Base-by-base conservation (phyloP, 2,113 vertebrate species). In the Prunella himalayana region DNA sequence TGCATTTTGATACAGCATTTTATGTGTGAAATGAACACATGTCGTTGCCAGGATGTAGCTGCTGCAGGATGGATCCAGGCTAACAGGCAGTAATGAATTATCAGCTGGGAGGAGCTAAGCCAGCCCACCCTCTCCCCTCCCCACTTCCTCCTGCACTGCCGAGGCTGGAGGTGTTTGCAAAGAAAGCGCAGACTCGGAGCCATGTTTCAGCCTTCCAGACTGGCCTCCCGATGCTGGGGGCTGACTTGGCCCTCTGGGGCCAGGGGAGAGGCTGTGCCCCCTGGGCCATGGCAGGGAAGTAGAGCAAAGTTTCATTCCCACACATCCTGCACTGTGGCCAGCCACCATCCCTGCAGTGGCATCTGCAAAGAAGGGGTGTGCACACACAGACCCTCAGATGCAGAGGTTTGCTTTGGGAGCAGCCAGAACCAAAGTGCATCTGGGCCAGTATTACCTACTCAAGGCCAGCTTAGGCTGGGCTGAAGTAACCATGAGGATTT, bases 1-100 rank as follows among this genome's bases (percentile, higher is more conserved):
- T 90, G 68, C 56, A 59, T 93, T 95, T 95, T 69, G 59, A 73
- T 81, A 86, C 57, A 95, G 82, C 51, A 35, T 90, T 92, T 92
- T 95, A 83, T 83, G 88, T 68, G 85, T 93, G 93, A 96, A 95
- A 95, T 83, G 73, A 96, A 78, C 51, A 56, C 81, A 44, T 20
- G 82, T 80, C 4, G 0, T 64, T 92, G 68, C 88, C 64, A 83
- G 92, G 72, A 95, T 93, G 85, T 83, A 93, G 88, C 76, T 83
- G 71, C 79, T 86, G 88, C 88, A 0, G 60, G 64, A 73, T 81
- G 77, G 60, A 93, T 78, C 47, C 15, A 2, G 72, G 90, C 87
- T 87, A 79, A 59, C 89, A 85, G 89, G 68, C 87, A 0, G 72
- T 83, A 78, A 95, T 88, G 88, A 95, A 92, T 96, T 92, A 88